These are phyloP conservation scores for Salvelinus namaycush DNA, from an alignment of 2,113 vertebrate genomes.

Conservation along the genomic window DNA sequence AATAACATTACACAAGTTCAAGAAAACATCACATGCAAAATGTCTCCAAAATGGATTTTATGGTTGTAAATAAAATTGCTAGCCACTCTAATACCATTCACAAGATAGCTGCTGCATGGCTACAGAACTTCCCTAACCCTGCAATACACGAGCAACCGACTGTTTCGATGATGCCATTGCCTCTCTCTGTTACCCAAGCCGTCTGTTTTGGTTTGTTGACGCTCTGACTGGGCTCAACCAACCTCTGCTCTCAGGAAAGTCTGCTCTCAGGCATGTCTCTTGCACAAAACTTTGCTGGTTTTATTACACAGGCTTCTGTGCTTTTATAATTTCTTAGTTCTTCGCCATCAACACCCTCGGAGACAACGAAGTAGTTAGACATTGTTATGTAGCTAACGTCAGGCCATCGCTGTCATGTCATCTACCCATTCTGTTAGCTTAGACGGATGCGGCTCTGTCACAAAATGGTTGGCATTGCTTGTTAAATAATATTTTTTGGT, in stretches of 20 bases:
- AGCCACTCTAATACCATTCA: conserved; percentile 14
- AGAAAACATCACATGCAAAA: too few species aligned
- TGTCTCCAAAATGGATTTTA: not conserved
- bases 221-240: too few species aligned
- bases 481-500: too few species aligned
- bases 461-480: not conserved
- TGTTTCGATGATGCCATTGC: too few species aligned
- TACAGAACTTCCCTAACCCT: not conserved
- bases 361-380: conserved; percentile 1
- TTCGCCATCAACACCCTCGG: conserved; percentile 13
- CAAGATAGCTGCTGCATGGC: conserved; percentile 20
- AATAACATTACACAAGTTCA: too few species aligned
- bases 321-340: conserved; percentile 9
- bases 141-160: too few species aligned
- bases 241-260: too few species aligned
- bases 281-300: too few species aligned
- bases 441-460: not conserved
- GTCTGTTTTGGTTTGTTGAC: too few species aligned
- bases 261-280: too few species aligned
- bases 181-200: too few species aligned
- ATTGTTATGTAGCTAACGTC: not conserved
- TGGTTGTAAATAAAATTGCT: not conserved
- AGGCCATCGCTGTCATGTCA: conserved; percentile 1
- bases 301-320: not conserved
- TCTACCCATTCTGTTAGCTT: not conserved